These are phyloP conservation scores for Saxidomus purpurata DNA, from an alignment of 1,140 invertebrate genomes.

Conservation along the genomic window DNA sequence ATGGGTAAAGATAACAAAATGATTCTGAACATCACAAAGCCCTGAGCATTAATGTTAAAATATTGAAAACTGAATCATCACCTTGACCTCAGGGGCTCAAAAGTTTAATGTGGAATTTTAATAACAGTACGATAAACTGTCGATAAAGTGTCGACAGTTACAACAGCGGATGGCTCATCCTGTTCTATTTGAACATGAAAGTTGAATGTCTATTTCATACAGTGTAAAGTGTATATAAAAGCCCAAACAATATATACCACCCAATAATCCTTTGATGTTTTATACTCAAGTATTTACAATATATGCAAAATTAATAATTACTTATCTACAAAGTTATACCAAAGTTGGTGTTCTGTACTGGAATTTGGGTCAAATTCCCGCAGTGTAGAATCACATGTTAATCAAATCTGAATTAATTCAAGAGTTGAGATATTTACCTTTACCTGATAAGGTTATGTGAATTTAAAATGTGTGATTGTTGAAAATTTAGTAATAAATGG, in stretches of 20 bases:
- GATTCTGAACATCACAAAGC: too few relatives aligned
- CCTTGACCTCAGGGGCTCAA: too few relatives aligned
- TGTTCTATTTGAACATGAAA: not conserved
- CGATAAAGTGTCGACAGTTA: too few relatives aligned
- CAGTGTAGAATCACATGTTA: conserved; percentile 36
- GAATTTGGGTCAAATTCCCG: conserved; percentile 34
- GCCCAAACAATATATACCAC: conserved; percentile 12
- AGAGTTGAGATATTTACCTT: conserved; percentile 5
- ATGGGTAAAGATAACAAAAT: too few relatives aligned
- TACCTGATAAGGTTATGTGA: conserved; percentile 21
- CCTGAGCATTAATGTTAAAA: too few relatives aligned
- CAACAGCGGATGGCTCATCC: not conserved
- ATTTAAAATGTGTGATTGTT: conserved; percentile 45
- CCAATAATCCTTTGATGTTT: conserved; percentile 26
- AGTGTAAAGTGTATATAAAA: not conserved
- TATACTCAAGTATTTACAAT: conserved; percentile 28
- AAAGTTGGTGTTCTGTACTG: conserved; percentile 2
- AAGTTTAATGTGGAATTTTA: too few relatives aligned
- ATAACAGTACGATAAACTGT: too few relatives aligned
- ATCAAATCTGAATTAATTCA: conserved; percentile 52
- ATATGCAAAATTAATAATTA: conserved; percentile 28
- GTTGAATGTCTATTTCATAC: conserved; percentile 18
- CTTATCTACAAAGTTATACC: conserved; percentile 40
- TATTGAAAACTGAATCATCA: too few relatives aligned
- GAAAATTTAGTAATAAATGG: conserved; percentile 3